Conservation (phyloP, 2,113 vertebrate species). For the Rhegmatorhina hoffmannsi region DNA sequence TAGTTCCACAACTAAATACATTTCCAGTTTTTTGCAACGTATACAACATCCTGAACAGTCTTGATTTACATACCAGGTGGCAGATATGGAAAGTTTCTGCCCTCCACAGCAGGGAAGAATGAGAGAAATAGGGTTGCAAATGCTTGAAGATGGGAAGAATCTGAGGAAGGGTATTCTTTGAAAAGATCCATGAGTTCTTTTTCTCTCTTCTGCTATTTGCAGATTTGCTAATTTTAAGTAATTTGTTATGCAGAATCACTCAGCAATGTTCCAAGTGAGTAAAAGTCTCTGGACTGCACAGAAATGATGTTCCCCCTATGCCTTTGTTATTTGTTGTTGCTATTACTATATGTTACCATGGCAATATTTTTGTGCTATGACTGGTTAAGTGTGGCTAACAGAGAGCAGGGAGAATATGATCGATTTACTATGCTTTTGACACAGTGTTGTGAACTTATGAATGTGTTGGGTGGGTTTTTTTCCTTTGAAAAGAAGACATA, state of each 20-base stretch:
- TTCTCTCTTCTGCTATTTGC: neutral
- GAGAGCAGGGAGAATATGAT: neutral
- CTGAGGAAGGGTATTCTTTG: neutral
- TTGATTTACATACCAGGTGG: slow-evolving; percentile 26
- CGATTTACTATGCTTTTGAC: slow-evolving; percentile 29
- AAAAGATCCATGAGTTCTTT: neutral
- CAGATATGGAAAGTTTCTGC: neutral
- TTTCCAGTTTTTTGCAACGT: slow-evolving; percentile 42
- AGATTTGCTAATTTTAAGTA: slow-evolving; percentile 26
- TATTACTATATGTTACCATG: slow-evolving; percentile 2
- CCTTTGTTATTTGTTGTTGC: slow-evolving; percentile 35
- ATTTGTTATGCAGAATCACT: slow-evolving; percentile 10
- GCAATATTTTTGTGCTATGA: slow-evolving; percentile 9
- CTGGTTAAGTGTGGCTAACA: neutral
- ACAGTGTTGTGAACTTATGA: neutral
- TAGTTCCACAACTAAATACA: slow-evolving; percentile 15
- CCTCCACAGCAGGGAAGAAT: neutral
- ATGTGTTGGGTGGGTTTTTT: neutral
- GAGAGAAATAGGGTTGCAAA: neutral
- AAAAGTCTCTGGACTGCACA: neutral
- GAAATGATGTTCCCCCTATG: neutral
- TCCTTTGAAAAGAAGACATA: neutral
- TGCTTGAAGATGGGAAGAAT: neutral
- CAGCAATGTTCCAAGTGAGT: neutral
- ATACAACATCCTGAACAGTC: neutral